These are phyloP conservation scores for Endomychus coccineus DNA, from an alignment of 2,888 invertebrate genomes.

Conservation along the genomic window DNA sequence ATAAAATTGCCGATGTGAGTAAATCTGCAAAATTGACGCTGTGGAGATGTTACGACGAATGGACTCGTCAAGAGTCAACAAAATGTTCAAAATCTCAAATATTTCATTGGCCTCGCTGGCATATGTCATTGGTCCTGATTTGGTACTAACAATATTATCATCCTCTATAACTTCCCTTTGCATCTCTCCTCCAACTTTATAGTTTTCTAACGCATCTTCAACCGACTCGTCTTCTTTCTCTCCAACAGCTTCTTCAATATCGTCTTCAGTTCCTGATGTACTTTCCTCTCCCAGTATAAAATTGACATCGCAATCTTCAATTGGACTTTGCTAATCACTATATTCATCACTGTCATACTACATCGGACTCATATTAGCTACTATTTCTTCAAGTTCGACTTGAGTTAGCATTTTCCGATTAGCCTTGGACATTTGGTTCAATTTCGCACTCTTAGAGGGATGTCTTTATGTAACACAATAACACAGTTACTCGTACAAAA, in stretches of 20 bases:
- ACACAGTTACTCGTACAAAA: no score
- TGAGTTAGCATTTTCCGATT: no score
- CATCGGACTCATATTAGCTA: background rate
- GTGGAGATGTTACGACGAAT: no score
- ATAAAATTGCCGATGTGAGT: no score
- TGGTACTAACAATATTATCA: constrained; percentile 1
- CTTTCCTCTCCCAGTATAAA: constrained; percentile 3
- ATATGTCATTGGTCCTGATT: constrained; percentile 3
- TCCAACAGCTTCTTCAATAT: no score
- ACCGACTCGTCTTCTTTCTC: constrained; percentile 1
- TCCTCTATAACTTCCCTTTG: constrained; percentile 2
- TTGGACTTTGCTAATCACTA: background rate
- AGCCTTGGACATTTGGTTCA: no score
- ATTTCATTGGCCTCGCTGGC: constrained; percentile 4
- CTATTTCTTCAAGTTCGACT: background rate
- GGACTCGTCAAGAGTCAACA: no score
- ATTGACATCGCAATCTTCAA: constrained; percentile 4
- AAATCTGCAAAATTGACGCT: no score
- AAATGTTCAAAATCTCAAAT: constrained; percentile 5
- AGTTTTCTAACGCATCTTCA: constrained; percentile 4
- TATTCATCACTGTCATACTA: background rate
- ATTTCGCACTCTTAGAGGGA: no score
- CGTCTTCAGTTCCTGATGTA: constrained; percentile 2
- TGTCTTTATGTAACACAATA: no score
- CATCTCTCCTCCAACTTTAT: constrained; percentile 3